Evolutionary conservation across 1,140 invertebrate species (phyloP).

Genomic region (Apis cerana): DNA sequence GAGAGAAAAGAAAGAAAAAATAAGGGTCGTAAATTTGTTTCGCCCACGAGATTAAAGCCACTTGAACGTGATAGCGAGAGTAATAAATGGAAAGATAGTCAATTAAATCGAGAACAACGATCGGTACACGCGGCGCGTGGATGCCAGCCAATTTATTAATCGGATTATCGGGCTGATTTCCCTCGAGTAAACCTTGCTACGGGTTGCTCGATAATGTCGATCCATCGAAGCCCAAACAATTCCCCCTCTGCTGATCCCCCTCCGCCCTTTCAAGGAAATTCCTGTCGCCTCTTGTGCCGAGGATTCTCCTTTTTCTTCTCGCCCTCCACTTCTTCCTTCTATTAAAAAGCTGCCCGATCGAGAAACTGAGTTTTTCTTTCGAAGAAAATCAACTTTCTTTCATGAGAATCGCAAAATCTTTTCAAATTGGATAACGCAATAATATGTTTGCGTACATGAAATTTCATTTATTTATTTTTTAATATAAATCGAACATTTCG

Average conservation of each 20-base stretch:
- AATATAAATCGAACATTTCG: too few species aligned
- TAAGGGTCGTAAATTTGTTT: slow-evolving; percentile 12
- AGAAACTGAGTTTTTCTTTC: too few species aligned
- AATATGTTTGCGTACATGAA: too few species aligned
- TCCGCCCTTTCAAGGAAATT: slow-evolving; percentile 32
- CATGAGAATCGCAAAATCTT: too few species aligned
- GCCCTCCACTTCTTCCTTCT: too few species aligned
- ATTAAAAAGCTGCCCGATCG: slow-evolving; percentile 20
- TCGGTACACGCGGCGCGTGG: slow-evolving; percentile 46
- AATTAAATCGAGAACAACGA: slow-evolving; percentile 77
- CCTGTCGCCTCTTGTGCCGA: slow-evolving; percentile 9
- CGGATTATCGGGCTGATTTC: slow-evolving; percentile 81
- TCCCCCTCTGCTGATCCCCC: slow-evolving; percentile 57
- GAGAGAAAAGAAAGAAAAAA: neutral
- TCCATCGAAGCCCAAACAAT: slow-evolving; percentile 74
- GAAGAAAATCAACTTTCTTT: too few species aligned
- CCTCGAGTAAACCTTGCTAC: slow-evolving; percentile 71
- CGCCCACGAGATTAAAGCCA: slow-evolving; percentile 5
- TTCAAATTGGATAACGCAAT: too few species aligned
- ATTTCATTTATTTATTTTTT: too few species aligned
- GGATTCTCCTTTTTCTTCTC: slow-evolving; percentile 15
- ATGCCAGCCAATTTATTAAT: slow-evolving; percentile 79
- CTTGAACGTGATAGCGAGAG: neutral
- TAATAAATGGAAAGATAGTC: slow-evolving; percentile 68
- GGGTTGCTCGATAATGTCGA: slow-evolving; percentile 71